Conservation (phyloP, 2,888 invertebrate species). For the Troides oblongomaculatus region DNA sequence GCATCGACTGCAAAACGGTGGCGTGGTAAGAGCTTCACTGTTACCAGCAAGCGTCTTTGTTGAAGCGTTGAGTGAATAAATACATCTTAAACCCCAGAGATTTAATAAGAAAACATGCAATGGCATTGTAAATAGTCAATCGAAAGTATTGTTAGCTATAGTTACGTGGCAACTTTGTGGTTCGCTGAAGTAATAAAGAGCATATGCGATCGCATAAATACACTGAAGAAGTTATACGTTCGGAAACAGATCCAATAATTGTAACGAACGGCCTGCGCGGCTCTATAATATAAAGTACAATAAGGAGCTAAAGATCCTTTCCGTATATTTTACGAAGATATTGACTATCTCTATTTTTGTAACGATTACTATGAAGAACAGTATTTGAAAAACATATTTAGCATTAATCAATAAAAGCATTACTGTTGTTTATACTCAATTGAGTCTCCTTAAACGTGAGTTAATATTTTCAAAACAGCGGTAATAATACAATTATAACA, state of each 20-base stretch:
- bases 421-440: background rate
- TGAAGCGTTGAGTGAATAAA: too few relatives aligned
- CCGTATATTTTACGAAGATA: background rate
- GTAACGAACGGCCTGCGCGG: conserved; percentile 10
- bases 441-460: too few relatives aligned
- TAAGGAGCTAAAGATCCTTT: background rate
- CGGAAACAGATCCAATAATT: conserved; percentile 22
- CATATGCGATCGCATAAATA: conserved; percentile 22
- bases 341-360: background rate
- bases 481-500: too few relatives aligned
- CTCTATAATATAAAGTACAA: background rate
- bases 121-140: background rate
- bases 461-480: too few relatives aligned
- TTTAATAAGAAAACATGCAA: background rate
- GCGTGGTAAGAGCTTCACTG: background rate
- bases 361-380: too few relatives aligned
- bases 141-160: background rate
- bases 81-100: too few relatives aligned
- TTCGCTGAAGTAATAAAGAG: conserved; percentile 6
- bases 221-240: conserved; percentile 13
- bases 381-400: too few relatives aligned
- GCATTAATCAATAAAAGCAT: too few relatives aligned
- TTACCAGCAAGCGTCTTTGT: background rate
- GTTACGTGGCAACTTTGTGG: conserved; percentile 2
- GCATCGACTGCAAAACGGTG: background rate